Evolutionary conservation across 2,888 invertebrate species (phyloP), one percentile per base, ranked within the genome.

Genomic region (Cerceris ruficornis): DNA sequence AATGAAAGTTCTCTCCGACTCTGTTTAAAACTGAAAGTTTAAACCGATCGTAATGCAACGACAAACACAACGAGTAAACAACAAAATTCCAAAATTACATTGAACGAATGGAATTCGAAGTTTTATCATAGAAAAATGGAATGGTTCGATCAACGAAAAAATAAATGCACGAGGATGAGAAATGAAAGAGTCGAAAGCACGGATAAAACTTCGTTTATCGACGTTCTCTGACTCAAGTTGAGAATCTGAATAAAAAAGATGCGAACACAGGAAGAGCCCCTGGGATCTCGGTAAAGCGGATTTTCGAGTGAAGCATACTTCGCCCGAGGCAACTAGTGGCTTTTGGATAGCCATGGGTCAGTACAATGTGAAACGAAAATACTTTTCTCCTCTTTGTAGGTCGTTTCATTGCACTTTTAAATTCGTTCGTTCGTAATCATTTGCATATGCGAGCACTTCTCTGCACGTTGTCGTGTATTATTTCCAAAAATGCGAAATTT

Each of bases 391-490:
- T 49, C 49, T 77, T 50, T 71, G 62, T 0, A 17, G 58, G 5
- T 28, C 15, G 15, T 42, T n/a, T 28, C 62, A 66, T 81, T 77
- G 70, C 74, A 75, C 81, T 54, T 70, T 83, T 69, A 70, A 83
- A 83, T 83, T 83, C 66, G 72, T 70, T 70, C 68, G 65, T 68
- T 70, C 55, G 75, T 77, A 73, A 77, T 75, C 66, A 83, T 77
- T 72, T 77, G 72, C 75, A 81, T 83, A 60, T 50, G 60, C 55
- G 46, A 14, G 13, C 43, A n/a, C 7, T 17, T 43, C 43, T 68
- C 13, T 52, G 65, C 9, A n/a, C 50, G n/a, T 46, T 8, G 8
- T 7, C n/a, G 7, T n/a, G n/a, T 28, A 28, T n/a, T n/a, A 11
- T n/a, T n/a, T 11, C 1, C 46, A 46, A 46, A 11, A 46, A 46